Evolutionary conservation across 2,113 vertebrate genomes (phyloP).

Genomic region (cat (Felis catus)): DNA sequence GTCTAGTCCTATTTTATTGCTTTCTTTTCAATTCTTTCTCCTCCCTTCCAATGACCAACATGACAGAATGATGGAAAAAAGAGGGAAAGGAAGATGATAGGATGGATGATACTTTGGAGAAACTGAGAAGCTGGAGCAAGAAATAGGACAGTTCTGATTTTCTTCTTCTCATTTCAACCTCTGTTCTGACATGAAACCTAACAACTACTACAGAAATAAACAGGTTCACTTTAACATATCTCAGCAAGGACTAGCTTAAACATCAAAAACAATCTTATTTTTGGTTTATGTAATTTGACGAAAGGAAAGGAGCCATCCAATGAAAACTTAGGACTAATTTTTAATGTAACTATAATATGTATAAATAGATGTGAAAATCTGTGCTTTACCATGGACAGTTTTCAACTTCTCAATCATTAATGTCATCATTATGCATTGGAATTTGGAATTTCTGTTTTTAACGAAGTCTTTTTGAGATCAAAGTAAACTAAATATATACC

Average conservation of each 20-base stretch:
- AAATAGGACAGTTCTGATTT: not conserved
- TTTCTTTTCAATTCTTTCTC: not conserved
- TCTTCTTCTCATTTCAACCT: not conserved
- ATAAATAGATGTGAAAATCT: not conserved
- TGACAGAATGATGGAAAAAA: not conserved
- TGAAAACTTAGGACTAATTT: not conserved
- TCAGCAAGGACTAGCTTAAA: not conserved
- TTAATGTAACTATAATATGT: not conserved
- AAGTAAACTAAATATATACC: not conserved
- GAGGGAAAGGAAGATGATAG: not conserved
- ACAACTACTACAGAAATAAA: not conserved
- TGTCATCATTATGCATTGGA: not conserved
- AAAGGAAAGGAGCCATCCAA: not conserved
- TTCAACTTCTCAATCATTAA: slow-evolving; percentile 3
- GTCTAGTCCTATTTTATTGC: not conserved
- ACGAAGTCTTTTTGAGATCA: not conserved
- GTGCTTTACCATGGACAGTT: not conserved
- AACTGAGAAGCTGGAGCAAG: not conserved
- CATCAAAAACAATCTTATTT: not conserved
- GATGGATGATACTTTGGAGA: not conserved
- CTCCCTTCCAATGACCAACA: not conserved
- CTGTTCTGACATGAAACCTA: not conserved
- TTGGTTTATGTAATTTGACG: not conserved
- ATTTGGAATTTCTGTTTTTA: slow-evolving; percentile 21
- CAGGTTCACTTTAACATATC: not conserved